Base-by-base conservation (phyloP, 1,140 invertebrate species). In the Centruroides vittatus region DNA sequence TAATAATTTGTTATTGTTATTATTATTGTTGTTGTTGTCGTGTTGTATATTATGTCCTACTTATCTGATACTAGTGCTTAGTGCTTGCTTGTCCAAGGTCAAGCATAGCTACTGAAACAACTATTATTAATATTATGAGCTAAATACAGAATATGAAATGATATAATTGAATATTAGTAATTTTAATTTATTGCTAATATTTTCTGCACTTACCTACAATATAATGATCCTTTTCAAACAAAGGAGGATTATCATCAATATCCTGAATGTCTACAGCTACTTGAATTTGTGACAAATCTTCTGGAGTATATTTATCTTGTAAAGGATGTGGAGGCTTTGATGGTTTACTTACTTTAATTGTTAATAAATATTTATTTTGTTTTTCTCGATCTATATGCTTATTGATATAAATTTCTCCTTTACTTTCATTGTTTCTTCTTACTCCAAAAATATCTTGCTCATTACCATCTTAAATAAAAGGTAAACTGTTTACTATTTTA, bases 231-330 rank as follows among this genome's bases (percentile, higher is more conserved):
- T 80, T 80, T 6, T 74, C 74, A 61, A 88, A 89, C 63, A 77
- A 70, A 0, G 85, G 86, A 12, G 80, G 70, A 68, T 89, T 86
- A 66, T 88, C 86, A 63, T 88, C 85, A 46, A 86, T 79, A 59
- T 89, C 86, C 0, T 81, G 53, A 0, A 89, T 71, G 61, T 77
- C 81, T 0, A 89, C 75, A 0, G 80, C 67, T 0, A 88, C 73
- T 66, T 85, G 83, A 10, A 82, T 77, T 71, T 86, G 82, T 10
- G 84, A 83, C 0, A 82, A 78, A 69, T 88, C 85, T 70, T 83
- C 77, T 5, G 74, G 74, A 68, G 83, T 83, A 61, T 84, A 85
- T 3, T 74, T 72, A 66, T 81, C 82, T 48, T 74, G 68, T n/a
- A 79, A 68, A 49, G 55, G 34, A 6, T 73, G 62, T 47, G 76